Evolutionary conservation across 2,113 vertebrate genomes (phyloP), one percentile per base, ranked within the genome.

Genomic region (Cranoglanis bouderius): DNA sequence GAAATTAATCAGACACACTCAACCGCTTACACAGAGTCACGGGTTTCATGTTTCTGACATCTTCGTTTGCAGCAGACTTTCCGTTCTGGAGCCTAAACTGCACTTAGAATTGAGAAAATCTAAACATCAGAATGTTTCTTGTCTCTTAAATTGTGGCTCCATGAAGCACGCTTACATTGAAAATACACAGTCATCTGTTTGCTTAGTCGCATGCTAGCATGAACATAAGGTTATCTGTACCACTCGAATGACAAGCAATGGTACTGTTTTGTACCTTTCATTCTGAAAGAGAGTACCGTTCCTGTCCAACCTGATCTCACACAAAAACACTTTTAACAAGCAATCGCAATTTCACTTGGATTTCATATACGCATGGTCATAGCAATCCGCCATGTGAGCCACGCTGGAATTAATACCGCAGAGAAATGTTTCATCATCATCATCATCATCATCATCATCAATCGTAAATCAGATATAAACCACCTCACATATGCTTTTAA

Each of bases 401-500:
- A 40, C 19, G 14, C 14, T 19, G 32, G 32, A 57, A 40, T 57
- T 59, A 38, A 38, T 57, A 38, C 32, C 9, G 12, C n/a, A 21
- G 12, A 35, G n/a, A 82, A 38, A 57, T 55, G n/a, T 51, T 57
- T 82, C 51, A 82, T 82, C 51, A 55, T 82, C n/a, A 16, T 75
- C 72, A 26, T 43, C 72, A 21, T 75, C 40, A 24, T 26, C 40
- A 46, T 78, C 26, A 63, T 65, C 38, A 19, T 70, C 77, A 49
- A 55, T 74, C 49, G 40, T 59, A 61, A 26, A 59, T 59, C 53
- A n/a, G 40, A n/a, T 53, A 35, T 53, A 74, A 85, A 21, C 43
- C 65, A 40, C 46, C 49, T 38, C 49, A 26, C 84, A 82, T 59
- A 55, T 85, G 84, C 65, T 55, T 85, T 74, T 74, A 16, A 85